A percentile compares a stretch with the other conserved stretches of the same genome.
Evolutionary conservation across 2,113 vertebrate species (phyloP).

Genomic region (Psephotus haematonotus): DNA sequence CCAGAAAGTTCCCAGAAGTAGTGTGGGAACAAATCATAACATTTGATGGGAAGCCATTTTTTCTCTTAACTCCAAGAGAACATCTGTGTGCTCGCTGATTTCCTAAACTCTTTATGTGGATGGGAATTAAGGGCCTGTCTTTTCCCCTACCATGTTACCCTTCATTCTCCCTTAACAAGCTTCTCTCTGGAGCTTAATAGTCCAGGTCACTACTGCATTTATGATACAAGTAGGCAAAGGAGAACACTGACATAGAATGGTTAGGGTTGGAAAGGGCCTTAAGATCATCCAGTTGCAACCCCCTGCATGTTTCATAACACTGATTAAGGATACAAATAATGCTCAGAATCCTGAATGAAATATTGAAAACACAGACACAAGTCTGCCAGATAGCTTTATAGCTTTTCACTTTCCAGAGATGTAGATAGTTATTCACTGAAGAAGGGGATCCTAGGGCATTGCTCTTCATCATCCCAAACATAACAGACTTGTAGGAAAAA

Average conservation of each 20-base stretch:
- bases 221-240: neutral
- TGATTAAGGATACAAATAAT: neutral
- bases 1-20: neutral
- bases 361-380: neutral
- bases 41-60: neutral
- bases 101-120: neutral
- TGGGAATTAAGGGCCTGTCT: neutral
- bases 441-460: neutral
- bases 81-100: neutral
- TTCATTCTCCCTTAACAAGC: neutral
- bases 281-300: neutral
- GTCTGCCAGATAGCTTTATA: neutral
- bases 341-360: neutral
- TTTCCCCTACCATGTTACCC: neutral
- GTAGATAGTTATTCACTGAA: neutral
- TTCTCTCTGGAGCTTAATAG: neutral
- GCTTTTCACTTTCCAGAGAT: neutral
- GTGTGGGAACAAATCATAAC: neutral
- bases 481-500: neutral
- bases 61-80: neutral
- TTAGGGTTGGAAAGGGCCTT: neutral
- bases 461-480: neutral
- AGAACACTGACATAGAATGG: neutral
- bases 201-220: neutral
- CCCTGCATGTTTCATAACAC: neutral